Evolutionary conservation across 2,888 invertebrate genomes (phyloP).

Genomic region (Yponomeuta plumbellus): DNA sequence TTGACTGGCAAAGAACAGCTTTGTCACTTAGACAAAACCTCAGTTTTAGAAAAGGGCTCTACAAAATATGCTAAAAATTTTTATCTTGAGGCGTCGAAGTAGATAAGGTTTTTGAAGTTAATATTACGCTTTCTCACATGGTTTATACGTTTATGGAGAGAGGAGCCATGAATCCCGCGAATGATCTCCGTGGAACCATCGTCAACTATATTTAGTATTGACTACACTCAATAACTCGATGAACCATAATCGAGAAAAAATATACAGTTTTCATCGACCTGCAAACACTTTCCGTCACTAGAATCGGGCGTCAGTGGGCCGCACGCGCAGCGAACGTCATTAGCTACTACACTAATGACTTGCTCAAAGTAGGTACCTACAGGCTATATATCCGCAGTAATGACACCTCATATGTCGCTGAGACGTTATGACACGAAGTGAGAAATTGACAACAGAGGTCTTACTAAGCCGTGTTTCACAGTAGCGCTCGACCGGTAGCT

Average conservation of each 20-base stretch:
- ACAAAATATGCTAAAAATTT: no score
- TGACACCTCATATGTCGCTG: slow-evolving; percentile 6
- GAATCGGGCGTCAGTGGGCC: not conserved
- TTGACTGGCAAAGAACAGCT: not conserved
- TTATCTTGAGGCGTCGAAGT: no score
- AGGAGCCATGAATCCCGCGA: no score
- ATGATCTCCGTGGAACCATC: no score
- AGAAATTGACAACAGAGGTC: not conserved
- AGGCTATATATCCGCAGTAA: slow-evolving; percentile 31
- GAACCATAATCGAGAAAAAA: no score
- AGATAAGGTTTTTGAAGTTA: no score
- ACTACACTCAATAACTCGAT: no score
- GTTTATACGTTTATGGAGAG: no score
- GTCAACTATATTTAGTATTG: no score
- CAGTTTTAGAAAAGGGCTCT: no score
- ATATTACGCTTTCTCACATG: no score
- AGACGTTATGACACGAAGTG: not conserved
- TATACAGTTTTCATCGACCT: not conserved
- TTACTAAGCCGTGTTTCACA: not conserved
- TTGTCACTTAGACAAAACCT: no score
- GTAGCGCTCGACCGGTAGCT: not conserved
- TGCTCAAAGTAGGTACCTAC: slow-evolving; percentile 31
- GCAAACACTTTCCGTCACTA: not conserved
- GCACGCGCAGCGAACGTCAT: slow-evolving; percentile 27
- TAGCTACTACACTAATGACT: slow-evolving; percentile 59